These are phyloP conservation scores for Cataglyphis rosenhaueri DNA, from an alignment of 2,888 invertebrate species.

Conservation along the genomic window DNA sequence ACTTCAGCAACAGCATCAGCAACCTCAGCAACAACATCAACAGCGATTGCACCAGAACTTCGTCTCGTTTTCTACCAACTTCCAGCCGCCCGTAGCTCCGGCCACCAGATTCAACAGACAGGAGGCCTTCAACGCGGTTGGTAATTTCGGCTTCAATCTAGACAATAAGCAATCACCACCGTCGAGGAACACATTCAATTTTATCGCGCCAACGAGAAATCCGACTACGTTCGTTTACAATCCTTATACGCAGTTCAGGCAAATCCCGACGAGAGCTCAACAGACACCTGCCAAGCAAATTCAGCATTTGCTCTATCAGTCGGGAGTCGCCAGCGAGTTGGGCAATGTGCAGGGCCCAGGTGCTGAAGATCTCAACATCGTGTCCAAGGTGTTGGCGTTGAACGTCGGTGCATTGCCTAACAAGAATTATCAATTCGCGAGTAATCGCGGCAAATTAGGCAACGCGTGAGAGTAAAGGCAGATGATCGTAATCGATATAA, in stretches of 20 bases:
- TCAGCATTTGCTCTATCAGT: constrained; percentile 89
- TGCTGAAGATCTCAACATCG: constrained; percentile 92
- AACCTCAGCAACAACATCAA: constrained; percentile 80
- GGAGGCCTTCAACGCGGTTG: constrained; percentile 84
- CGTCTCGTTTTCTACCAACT: constrained; percentile 76
- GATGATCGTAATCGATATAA: constrained; percentile 29
- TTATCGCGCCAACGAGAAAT: constrained; percentile 76
- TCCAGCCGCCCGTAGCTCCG: constrained; percentile 83
- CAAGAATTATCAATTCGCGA: constrained; percentile 74
- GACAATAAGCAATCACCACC: constrained; percentile 72
- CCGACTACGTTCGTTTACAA: constrained; percentile 76
- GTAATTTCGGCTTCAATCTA: constrained; percentile 89
- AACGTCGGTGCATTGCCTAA: constrained; percentile 90
- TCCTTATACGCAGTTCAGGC: constrained; percentile 70
- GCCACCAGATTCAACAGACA: constrained; percentile 83
- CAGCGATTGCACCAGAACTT: constrained; percentile 81
- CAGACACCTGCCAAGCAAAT: constrained; percentile 87
- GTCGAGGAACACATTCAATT: constrained; percentile 73
- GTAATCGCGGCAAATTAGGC: constrained; percentile 62
- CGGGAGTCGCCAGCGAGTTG: constrained; percentile 87
- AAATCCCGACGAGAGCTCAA: constrained; percentile 41
- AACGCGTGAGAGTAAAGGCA: constrained; percentile 63
- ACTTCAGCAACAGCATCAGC: constrained; percentile 79
- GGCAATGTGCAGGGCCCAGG: constrained; percentile 82
- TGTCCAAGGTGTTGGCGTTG: constrained; percentile 92